A percentile compares a stretch with the other conserved stretches of the same genome.
These are phyloP conservation scores for Hyles lineata DNA, from an alignment of 2,888 invertebrate genomes.

Conservation along the genomic window DNA sequence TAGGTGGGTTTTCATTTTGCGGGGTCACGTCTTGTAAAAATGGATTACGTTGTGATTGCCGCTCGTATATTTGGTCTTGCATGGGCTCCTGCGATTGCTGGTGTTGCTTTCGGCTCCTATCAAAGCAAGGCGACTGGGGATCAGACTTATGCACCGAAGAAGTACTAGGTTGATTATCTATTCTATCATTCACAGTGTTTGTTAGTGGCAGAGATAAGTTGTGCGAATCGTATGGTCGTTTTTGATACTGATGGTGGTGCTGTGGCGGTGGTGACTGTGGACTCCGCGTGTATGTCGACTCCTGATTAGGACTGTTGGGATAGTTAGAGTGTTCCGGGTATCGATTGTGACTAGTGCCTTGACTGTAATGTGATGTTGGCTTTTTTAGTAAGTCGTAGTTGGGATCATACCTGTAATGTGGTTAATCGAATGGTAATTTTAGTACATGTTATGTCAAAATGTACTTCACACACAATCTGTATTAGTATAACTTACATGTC, in stretches of 20 bases:
- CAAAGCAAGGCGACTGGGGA: slow-evolving; percentile 80
- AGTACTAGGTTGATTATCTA: slow-evolving; percentile 74
- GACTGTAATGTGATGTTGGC: slow-evolving; percentile 81
- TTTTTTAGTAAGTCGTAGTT: slow-evolving; percentile 83
- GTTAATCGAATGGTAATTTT: slow-evolving; percentile 18
- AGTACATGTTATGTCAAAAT: not conserved
- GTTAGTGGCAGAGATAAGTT: slow-evolving; percentile 78
- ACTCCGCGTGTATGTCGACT: slow-evolving; percentile 82
- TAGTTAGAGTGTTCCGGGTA: slow-evolving; percentile 74
- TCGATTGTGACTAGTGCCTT: slow-evolving; percentile 73
- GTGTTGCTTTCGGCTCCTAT: slow-evolving; percentile 72
- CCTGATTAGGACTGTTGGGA: slow-evolving; percentile 71
- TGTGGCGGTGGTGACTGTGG: slow-evolving; percentile 76
- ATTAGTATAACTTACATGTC: slow-evolving; percentile 79
- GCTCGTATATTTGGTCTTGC: slow-evolving; percentile 69
- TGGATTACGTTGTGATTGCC: slow-evolving; percentile 70
- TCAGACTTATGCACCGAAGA: slow-evolving; percentile 72
- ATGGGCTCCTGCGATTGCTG: slow-evolving; percentile 56
- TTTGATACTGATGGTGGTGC: slow-evolving; percentile 70
- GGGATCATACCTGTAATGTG: slow-evolving; percentile 81
- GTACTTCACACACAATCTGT: not conserved
- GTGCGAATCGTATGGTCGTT: slow-evolving; percentile 77
- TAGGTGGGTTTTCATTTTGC: slow-evolving; percentile 52
- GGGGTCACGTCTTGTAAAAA: slow-evolving; percentile 69
- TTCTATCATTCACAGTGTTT: slow-evolving; percentile 71